Evolutionary conservation across 2,888 invertebrate species (phyloP).

Genomic region (Cantharis rustica): DNA sequence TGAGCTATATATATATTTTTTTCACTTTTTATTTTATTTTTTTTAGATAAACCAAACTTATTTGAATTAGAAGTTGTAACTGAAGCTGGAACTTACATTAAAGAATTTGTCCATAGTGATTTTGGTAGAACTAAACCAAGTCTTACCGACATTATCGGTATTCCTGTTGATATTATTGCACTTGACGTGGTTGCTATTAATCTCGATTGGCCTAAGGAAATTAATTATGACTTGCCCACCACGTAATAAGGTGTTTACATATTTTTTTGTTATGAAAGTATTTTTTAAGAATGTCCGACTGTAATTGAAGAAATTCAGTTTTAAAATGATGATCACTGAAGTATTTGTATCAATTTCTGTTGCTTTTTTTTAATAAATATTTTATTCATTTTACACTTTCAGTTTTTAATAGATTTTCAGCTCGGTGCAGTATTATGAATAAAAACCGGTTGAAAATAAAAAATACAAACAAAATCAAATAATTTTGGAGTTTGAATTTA

Average conservation of each 20-base stretch:
- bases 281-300: neutral
- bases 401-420: too few species aligned
- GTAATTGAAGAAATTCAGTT: neutral
- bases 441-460: too few species aligned
- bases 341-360: neutral
- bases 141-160: constrained; percentile 69
- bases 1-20: constrained; percentile 17
- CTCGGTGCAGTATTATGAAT: too few species aligned
- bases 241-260: neutral
- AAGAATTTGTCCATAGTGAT: constrained; percentile 97
- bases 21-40: constrained; percentile 20
- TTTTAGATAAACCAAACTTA: constrained; percentile 57
- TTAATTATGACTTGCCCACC: constrained; percentile 30
- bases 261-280: neutral
- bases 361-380: neutral
- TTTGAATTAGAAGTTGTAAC: constrained; percentile 74
- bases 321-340: neutral
- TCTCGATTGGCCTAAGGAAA: constrained; percentile 70
- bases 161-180: constrained; percentile 84
- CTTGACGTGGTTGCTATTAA: constrained; percentile 84
- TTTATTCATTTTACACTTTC: too few species aligned
- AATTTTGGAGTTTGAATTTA: too few species aligned
- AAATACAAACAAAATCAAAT: too few species aligned
- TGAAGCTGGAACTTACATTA: constrained; percentile 95
- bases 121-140: constrained; percentile 86